A percentile compares a stretch with the other conserved stretches of the same genome.
Evolutionary conservation across 2,888 invertebrate genomes (phyloP).

Genomic region (Rhagium mordax): DNA sequence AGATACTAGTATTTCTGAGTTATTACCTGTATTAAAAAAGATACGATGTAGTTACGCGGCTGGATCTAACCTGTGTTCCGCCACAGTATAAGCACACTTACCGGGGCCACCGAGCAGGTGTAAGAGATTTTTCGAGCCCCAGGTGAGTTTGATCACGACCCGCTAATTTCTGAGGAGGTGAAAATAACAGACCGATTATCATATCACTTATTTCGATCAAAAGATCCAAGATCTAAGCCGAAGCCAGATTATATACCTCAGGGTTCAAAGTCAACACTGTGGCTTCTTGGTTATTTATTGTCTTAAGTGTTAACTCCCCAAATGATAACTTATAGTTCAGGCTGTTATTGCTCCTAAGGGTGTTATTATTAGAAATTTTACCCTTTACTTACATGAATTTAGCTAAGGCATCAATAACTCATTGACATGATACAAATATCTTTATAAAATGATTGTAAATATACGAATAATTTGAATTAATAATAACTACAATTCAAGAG

Average conservation of each 20-base stretch:
- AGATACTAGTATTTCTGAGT: background rate
- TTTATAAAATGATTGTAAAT: background rate
- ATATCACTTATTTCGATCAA: slow-evolving; percentile 58
- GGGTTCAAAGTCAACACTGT: slow-evolving; percentile 65
- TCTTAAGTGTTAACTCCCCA: slow-evolving; percentile 40
- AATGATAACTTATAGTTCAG: background rate
- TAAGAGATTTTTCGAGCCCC: slow-evolving; percentile 56
- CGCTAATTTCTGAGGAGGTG: slow-evolving; percentile 69
- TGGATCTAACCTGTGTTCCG: slow-evolving; percentile 13
- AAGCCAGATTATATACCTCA: slow-evolving; percentile 61
- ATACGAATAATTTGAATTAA: no score
- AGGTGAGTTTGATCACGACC: slow-evolving; percentile 63
- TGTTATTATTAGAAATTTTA: background rate
- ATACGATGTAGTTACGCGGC: background rate
- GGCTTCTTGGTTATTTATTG: slow-evolving; percentile 61
- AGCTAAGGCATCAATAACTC: background rate
- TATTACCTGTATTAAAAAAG: background rate
- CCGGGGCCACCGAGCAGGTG: slow-evolving; percentile 58
- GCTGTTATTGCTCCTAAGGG: background rate
- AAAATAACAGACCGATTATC: slow-evolving; percentile 69
- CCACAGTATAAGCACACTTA: slow-evolving; percentile 27
- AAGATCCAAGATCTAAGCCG: slow-evolving; percentile 45
- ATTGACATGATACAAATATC: background rate
- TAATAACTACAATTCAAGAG: no score
- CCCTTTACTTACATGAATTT: background rate